Evolutionary conservation across 2,113 vertebrate species (phyloP), one percentile per base, ranked within the genome.

Genomic region (Pelecanus crispus): DNA sequence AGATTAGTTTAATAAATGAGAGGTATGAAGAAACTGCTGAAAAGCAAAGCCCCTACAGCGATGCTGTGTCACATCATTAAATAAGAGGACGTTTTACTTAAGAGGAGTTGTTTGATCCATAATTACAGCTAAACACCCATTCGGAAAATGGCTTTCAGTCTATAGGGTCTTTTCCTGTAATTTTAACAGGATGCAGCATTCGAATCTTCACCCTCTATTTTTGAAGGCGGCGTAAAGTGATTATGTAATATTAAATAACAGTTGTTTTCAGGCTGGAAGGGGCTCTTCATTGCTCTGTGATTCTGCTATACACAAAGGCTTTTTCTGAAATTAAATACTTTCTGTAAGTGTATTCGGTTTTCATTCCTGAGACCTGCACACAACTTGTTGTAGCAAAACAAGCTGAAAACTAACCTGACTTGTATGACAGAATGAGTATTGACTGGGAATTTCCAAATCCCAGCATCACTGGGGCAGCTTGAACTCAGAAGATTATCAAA

Each of bases 1-100:
- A 92, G 89, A 86, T 94, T 40, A 91, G 40, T 77, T 95, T 96
- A 92, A 95, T 94, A 84, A 95, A 94, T 75, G 73, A 87, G 86
- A 91, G 66, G 92, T 17, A 84, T 40, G 78, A 11, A 49, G 82
- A 86, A 63, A 5, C n/a, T 84, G 36, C 84, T 65, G 86, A 85
- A 96, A 87, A 94, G 81, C 92, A 91, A 97, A 97, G 75, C 61
- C 79, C 93, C 71, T 77, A 20, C 49, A 80, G 93, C 14, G 2
- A 58, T 77, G 36, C 58, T 82, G 56, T 72, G 88, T 75, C 82
- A 92, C 73, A 13, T 83, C 72, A 65, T 95, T 93, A 95, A 92
- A 53, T 36, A 81, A 67, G 73, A 89, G 70, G 81, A 72, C 45
- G 82, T 94, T 77, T 96, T 90, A 89, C 56, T 95, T 94, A 85